Evolutionary conservation across 1,140 invertebrate genomes (phyloP), one percentile per base, ranked within the genome.

Genomic region (Pentalonia nigronervosa): DNA sequence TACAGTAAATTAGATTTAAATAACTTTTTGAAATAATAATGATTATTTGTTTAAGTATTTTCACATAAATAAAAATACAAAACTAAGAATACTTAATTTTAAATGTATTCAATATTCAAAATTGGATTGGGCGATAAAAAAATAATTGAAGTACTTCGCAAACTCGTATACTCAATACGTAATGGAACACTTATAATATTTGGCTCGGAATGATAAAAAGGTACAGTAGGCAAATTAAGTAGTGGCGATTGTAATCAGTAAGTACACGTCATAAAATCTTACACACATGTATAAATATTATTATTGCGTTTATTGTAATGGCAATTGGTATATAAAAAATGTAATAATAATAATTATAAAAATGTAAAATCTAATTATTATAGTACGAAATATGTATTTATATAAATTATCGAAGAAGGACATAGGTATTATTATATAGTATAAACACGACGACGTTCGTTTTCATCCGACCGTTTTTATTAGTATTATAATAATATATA

Each of bases 211-310:
- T 14, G 60, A 60, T 60, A 9, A n/a, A n/a, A 14, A 76, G 14
- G 0, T 3, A 76, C 60, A n/a, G 14, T 7, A 76, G 4, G 14
- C 7, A 76, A 4, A 67, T n/a, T n/a, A 67, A 67, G n/a, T n/a
- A 67, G 4, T 6, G n/a, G 14, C 30, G n/a, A n/a, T 76, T 76
- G n/a, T 20, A 76, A 17, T 11, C 14, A 67, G 2, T 76, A n/a
- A 23, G 14, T 76, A 76, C 30, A 76, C 30, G 11, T 41, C 41
- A 41, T 14, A n/a, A n/a, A 76, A n/a, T n/a, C 0, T n/a, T 76
- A 76, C 60, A 76, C 60, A 56, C n/a, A n/a, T 76, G 4, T 76
- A 76, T n/a, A 76, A 76, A 76, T 76, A 76, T 76, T 76, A 76
- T 76, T 76, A 76, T n/a, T 76, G 30, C 30, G 14, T 76, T 76